These are phyloP conservation scores for Cydia fagiglandana DNA, from an alignment of 1,140 invertebrate genomes.

Conservation along the genomic window DNA sequence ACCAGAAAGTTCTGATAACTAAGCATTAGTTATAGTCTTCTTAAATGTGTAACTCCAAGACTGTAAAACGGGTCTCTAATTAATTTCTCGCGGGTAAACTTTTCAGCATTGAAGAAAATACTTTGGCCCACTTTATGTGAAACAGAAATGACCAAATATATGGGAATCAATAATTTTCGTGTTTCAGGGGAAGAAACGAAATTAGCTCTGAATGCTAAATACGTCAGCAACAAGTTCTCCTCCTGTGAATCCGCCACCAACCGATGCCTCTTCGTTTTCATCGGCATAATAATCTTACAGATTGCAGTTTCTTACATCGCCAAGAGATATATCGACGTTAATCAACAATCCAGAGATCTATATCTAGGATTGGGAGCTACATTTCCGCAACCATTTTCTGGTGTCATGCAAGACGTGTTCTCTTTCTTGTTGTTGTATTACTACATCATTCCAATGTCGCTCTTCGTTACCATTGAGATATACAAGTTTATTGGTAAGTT, in stretches of 20 bases:
- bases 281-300: conserved; percentile 83
- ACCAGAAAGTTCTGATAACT: no score
- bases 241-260: conserved; percentile 90
- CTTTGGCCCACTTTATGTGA: no score
- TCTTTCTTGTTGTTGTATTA: conserved; percentile 99
- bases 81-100: no score
- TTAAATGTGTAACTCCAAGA: no score
- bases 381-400: conserved; percentile 41
- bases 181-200: conserved; percentile 88
- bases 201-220: conserved; percentile 90
- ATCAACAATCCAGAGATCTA: conserved; percentile 77
- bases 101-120: no score
- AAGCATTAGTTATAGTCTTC: no score
- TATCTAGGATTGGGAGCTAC: conserved; percentile 69
- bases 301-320: conserved; percentile 79
- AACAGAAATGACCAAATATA: no score
- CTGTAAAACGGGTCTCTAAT: no score
- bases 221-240: conserved; percentile 88
- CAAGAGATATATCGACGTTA: conserved; percentile 80
- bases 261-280: conserved; percentile 84
- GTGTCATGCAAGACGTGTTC: conserved; percentile 94
- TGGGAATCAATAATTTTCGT: neutral
- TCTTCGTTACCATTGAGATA: conserved; percentile 99
- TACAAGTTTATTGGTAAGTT: conserved; percentile 93
- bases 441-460: conserved; percentile 98